Evolutionary conservation across 2,113 vertebrate species (phyloP).

Genomic region (Crotalus horridus): DNA sequence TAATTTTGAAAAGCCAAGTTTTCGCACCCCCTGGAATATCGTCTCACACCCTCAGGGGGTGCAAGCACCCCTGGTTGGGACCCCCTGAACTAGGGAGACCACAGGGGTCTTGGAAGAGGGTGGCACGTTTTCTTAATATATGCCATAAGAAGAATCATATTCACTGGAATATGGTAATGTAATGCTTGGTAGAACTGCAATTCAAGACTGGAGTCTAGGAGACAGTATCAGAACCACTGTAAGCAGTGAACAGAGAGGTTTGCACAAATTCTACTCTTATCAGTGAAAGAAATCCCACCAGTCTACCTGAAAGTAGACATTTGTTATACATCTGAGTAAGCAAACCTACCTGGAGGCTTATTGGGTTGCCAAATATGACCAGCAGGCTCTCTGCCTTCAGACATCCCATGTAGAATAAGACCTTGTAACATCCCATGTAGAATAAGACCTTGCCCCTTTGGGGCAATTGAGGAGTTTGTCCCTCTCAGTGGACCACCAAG

Average conservation of each 20-base stretch:
- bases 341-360: not conserved
- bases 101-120: not conserved
- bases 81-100: not conserved
- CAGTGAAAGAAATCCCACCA: not conserved
- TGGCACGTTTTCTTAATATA: not conserved
- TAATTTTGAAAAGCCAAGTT: too few relatives aligned
- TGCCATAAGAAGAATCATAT: not conserved
- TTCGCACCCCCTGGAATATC: too few relatives aligned
- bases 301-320: not conserved
- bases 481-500: too few relatives aligned
- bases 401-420: not conserved
- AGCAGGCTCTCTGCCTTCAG: not conserved
- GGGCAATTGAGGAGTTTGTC: not conserved
- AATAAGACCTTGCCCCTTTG: not conserved
- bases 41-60: too few relatives aligned
- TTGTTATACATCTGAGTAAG: not conserved
- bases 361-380: too few relatives aligned
- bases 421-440: not conserved
- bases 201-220: not conserved
- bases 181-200: not conserved
- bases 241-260: too few relatives aligned
- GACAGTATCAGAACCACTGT: not conserved
- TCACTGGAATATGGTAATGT: not conserved
- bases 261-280: not conserved
- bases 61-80: too few relatives aligned